Base-by-base conservation (phyloP, 2,797 vertebrate species). In the Psittacula echo region DNA sequence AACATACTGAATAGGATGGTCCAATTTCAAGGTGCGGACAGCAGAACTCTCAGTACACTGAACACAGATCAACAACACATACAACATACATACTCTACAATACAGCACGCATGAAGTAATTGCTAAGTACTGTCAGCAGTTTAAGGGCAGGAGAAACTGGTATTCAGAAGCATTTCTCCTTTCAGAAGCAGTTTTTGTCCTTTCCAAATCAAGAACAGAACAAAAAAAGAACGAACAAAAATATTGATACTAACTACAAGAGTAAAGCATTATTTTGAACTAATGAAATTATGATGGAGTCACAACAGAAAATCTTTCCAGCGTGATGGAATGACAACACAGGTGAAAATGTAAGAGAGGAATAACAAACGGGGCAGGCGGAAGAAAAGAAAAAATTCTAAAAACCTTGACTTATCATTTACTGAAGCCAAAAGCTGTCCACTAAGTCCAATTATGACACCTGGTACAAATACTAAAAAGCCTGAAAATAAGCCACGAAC, bases 71-170 rank as follows among this genome's bases (percentile, higher is more conserved):
- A 79, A 74, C 42, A 70, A 41, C 22, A 18, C 5, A 8, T 8
- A 65, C 22, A 51, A n/a, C 11, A 56, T 20, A 15, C 32, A n/a
- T 24, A 34, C 0, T 7, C 56, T 68, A 42, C 54, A 75, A 29
- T 5, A 47, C 13, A 86, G 67, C 53, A 47, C 6, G n/a, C 11
- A 56, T n/a, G n/a, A 64, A 54, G 64, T 14, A 58, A 71, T 30
- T 26, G 10, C n/a, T 54, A 68, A 47, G 39, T 34, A 44, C 2
- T 92, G 68, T 87, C 94, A 94, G 89, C 85, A 89, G 34, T 76
- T 87, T 17, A 34, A 41, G 29, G 37, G 29, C 91, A 72, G 61
- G 87, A 96, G 70, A 56, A 96, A 92, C 87, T n/a, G 47, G 65
- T 72, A 84, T 84, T 92, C 30, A n/a, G 48, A 91, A 71, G 41